phyloP scores from a whole-genome alignment of 2,113 vertebrate species.

The Pipa parva region DNA sequence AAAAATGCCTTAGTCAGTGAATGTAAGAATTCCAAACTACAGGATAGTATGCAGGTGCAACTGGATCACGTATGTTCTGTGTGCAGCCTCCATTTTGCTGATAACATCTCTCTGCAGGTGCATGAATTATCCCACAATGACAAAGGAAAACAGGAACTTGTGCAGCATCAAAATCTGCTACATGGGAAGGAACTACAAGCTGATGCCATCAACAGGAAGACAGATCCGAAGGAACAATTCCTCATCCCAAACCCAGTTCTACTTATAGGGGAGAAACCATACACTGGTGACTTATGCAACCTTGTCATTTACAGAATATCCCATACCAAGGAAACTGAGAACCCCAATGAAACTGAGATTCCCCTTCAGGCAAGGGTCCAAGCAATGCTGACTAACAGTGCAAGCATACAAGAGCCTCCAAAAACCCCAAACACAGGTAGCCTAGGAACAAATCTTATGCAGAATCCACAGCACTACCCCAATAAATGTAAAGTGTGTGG shows the following conservation, averaged over 20 bases:
- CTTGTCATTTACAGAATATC: neutral
- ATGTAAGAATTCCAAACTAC: slow-evolving; percentile 47
- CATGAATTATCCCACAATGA: slow-evolving; percentile 26
- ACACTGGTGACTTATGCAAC: slow-evolving; percentile 43
- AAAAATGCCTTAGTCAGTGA: slow-evolving; percentile 30
- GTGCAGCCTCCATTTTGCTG: slow-evolving; percentile 46
- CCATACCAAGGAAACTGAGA: neutral
- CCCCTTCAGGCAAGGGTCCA: neutral
- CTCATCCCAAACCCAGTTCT: slow-evolving; percentile 60
- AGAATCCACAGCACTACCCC: neutral
- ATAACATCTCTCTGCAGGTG: neutral
- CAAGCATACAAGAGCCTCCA: neutral
- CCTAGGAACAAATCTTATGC: neutral
- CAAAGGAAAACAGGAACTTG: slow-evolving; percentile 52
- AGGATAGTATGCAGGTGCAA: slow-evolving; percentile 45
- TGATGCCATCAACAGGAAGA: slow-evolving; percentile 56
- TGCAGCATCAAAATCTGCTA: slow-evolving; percentile 62
- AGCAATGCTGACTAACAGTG: neutral
- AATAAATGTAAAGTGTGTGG: slow-evolving; percentile 18
- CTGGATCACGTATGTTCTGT: slow-evolving; percentile 47
- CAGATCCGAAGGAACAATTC: slow-evolving; percentile 64
- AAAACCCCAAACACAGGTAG: neutral
- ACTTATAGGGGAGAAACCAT: slow-evolving; percentile 45
- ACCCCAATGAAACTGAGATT: neutral
- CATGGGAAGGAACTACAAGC: slow-evolving; percentile 56